Conservation (phyloP, 1,140 invertebrate genomes). For the Zeugodacus cucurbitae region DNA sequence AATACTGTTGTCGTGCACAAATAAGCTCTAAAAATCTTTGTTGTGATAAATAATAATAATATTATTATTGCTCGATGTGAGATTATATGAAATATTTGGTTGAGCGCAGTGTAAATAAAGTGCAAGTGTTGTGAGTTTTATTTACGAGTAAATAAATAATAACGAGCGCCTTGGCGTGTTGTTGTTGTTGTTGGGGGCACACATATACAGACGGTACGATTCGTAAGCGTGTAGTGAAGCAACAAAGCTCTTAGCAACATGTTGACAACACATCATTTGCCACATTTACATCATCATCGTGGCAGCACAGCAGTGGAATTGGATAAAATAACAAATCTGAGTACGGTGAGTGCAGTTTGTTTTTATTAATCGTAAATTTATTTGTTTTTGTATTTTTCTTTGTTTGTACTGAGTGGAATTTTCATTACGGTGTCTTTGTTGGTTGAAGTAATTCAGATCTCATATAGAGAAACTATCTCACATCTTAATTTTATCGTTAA, state of each 20-base stretch:
- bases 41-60: constrained; percentile 24
- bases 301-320: constrained; percentile 61
- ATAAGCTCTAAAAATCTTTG: constrained; percentile 11
- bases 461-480: too few relatives aligned
- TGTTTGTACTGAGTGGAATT: too few relatives aligned
- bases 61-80: neutral
- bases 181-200: neutral
- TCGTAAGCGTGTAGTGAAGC: neutral
- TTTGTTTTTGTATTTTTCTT: neutral
- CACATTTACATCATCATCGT: constrained; percentile 61
- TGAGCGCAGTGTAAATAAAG: constrained; percentile 23
- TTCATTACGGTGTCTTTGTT: too few relatives aligned
- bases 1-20: neutral
- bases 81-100: neutral
- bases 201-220: neutral
- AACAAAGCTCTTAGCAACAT: constrained; percentile 44
- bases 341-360: constrained; percentile 53
- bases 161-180: neutral
- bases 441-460: too few relatives aligned
- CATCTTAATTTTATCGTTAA: too few relatives aligned
- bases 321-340: constrained; percentile 62
- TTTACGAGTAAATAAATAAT: neutral
- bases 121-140: neutral
- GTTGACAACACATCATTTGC: constrained; percentile 64
- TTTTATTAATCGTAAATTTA: neutral